phyloP scores from a whole-genome alignment of 2,888 invertebrate genomes.

The Pristionchus fissidentatus region DNA sequence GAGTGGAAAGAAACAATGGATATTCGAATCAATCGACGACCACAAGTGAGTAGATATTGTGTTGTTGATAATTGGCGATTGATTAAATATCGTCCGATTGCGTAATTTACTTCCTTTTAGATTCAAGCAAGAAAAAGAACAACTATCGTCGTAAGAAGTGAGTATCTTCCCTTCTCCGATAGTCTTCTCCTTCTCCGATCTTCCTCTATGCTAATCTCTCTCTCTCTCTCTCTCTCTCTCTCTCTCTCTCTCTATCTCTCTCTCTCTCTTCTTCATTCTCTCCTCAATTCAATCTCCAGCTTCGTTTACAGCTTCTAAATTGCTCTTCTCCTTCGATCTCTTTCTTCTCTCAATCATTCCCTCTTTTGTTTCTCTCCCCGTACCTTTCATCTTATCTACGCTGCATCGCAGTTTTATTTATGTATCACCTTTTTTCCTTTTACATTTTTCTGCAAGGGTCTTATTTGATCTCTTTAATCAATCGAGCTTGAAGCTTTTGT shows the following conservation, averaged over 20 bases:
- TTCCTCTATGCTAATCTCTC: background rate
- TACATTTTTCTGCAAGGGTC: background rate
- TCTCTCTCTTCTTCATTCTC: background rate
- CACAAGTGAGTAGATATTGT: too few relatives aligned
- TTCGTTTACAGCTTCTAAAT: background rate
- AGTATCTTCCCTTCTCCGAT: background rate
- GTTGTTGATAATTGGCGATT: background rate
- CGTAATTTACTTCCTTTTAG: background rate
- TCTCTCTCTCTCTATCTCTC: background rate
- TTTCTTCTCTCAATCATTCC: background rate
- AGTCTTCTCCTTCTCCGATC: background rate
- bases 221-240: background rate
- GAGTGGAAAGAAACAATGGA: background rate
- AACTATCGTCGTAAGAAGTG: background rate
- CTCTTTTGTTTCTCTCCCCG: background rate
- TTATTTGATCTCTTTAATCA: background rate
- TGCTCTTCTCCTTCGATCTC: background rate
- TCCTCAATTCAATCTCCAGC: background rate
- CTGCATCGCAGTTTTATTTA: background rate
- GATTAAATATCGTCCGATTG: background rate
- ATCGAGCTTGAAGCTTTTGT: background rate
- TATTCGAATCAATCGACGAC: background rate
- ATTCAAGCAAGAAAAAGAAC: slow-evolving; percentile 15
- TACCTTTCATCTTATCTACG: background rate
- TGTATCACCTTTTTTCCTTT: background rate